These are phyloP conservation scores for Coptodon rendalli DNA, from an alignment of 2,113 vertebrate species.

Conservation along the genomic window DNA sequence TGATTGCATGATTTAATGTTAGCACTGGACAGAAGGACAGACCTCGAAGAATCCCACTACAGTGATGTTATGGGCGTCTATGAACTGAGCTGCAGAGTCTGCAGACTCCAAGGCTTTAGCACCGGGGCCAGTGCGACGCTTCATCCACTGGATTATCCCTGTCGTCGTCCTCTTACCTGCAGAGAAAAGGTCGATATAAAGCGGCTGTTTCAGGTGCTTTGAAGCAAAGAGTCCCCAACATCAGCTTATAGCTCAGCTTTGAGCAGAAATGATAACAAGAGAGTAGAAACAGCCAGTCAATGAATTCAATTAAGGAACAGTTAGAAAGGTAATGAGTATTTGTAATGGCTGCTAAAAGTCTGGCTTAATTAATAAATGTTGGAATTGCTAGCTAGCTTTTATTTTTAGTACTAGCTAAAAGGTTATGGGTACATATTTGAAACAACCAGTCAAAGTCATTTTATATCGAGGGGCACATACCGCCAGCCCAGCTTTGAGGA, in stretches of 20 bases:
- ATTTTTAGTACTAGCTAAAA: neutral
- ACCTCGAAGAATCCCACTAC: constrained; percentile 88
- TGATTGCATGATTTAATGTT: neutral
- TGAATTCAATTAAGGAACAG: neutral
- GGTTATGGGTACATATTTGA: neutral
- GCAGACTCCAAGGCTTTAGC: constrained; percentile 58
- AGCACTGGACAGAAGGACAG: neutral
- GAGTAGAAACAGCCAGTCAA: neutral
- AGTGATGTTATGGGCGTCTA: constrained; percentile 55
- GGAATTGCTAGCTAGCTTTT: neutral
- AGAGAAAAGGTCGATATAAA: neutral
- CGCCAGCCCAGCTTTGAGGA: neutral
- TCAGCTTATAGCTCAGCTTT: neutral
- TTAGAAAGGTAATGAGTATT: neutral
- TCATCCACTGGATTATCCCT: constrained; percentile 80
- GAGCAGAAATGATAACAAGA: neutral
- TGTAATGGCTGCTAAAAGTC: neutral
- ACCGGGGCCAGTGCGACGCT: constrained; percentile 64
- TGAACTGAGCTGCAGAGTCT: constrained; percentile 34
- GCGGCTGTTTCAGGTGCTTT: neutral
- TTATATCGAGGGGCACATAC: neutral
- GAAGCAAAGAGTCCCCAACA: neutral
- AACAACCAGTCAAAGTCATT: neutral
- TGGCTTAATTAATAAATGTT: neutral
- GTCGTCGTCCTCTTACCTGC: constrained; percentile 69